Evolutionary conservation across 1,140 invertebrate genomes (phyloP), one percentile per base, ranked within the genome.

Genomic region (Meloidogyne chitwoodi): DNA sequence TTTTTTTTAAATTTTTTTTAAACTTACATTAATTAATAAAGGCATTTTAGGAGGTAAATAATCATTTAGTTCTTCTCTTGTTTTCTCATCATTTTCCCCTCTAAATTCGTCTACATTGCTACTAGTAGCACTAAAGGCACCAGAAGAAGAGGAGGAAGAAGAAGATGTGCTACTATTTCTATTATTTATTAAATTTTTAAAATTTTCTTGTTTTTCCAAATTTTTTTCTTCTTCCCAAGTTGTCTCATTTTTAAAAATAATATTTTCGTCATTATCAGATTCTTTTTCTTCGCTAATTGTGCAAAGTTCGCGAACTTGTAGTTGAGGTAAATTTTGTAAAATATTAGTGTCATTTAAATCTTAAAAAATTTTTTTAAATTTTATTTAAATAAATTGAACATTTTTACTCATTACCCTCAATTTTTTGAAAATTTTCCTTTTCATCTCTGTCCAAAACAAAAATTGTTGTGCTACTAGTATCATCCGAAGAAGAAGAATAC

Each of bases 271-370:
- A 26, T 70, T 61, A 26, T 26, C 29, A 22, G 44, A 56, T 26
- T 70, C 68, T n/a, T 70, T 61, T 70, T 70, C 68, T 31, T 70
- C 68, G 19, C n/a, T 70, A 27, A 70, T 70, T 61, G 68, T 70
- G n/a, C 68, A 70, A 44, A 70, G 61, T 44, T 70, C 68, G n/a
- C 61, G 68, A 22, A 70, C 68, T 41, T 70, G 44, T 44, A 70
- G n/a, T n/a, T 61, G 31, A 16, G 26, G 38, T 22, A 44, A 41
- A 10, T 31, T 19, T 70, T 29, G 19, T 22, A 44, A 14, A 22
- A 34, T 69, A 4, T 19, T n/a, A n/a, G n/a, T 14, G 48, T 22
- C 19, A n/a, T 16, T 44, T 14, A 8, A 26, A 2, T 56, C 68
- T 61, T 29, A 5, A 26, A 70, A 44, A 41, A 56, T 56, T 12